A percentile compares a stretch with the other conserved stretches of the same genome.
phyloP scores from a whole-genome alignment of 2,888 invertebrate species.

The Taphrorychus bicolor region DNA sequence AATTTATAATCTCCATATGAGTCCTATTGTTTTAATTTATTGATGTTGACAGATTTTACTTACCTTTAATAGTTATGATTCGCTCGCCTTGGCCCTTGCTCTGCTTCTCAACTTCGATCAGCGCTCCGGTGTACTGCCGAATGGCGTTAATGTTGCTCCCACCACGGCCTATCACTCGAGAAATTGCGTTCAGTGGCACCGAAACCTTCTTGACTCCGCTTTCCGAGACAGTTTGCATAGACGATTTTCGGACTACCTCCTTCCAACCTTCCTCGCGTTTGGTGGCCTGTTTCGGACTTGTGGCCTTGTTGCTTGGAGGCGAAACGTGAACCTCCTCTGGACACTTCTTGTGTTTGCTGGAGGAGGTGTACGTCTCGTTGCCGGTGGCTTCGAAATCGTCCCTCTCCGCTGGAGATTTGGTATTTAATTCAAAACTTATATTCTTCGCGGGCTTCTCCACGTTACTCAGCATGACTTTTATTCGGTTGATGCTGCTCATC shows the following conservation, averaged over 20 bases:
- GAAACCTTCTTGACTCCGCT: slow-evolving; percentile 87
- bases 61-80: slow-evolving; percentile 95
- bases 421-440: slow-evolving; percentile 62
- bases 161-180: slow-evolving; percentile 95
- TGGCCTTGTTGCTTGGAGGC: slow-evolving; percentile 53
- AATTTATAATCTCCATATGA: no score
- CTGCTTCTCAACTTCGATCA: slow-evolving; percentile 98
- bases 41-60: no score
- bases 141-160: slow-evolving; percentile 99
- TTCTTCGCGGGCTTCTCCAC: slow-evolving; percentile 31
- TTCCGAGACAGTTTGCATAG: slow-evolving; percentile 63
- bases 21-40: no score
- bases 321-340: slow-evolving; percentile 39
- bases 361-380: slow-evolving; percentile 66
- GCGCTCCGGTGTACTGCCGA: slow-evolving; percentile 94
- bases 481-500: slow-evolving; percentile 6
- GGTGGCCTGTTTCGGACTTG: slow-evolving; percentile 72
- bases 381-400: slow-evolving; percentile 78
- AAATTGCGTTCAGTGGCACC: slow-evolving; percentile 93
- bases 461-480: slow-evolving; percentile 15
- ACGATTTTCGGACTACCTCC: slow-evolving; percentile 71
- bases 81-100: slow-evolving; percentile 93
- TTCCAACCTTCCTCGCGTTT: slow-evolving; percentile 95
- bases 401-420: slow-evolving; percentile 72
- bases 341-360: slow-evolving; percentile 56